These are phyloP conservation scores for Nephrotoma appendiculata DNA, from an alignment of 2,888 invertebrate species.

Conservation along the genomic window DNA sequence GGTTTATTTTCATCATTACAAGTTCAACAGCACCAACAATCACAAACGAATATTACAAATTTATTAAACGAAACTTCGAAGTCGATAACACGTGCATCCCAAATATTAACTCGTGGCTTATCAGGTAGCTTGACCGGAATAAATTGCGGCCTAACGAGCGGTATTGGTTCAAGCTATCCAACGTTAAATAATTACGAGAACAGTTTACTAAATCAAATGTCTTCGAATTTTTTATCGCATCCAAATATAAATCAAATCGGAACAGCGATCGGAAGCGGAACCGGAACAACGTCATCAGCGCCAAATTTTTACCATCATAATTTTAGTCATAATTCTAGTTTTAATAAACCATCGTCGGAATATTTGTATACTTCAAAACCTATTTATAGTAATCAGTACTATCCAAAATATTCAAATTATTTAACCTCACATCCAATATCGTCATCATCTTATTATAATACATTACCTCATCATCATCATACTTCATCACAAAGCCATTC, in stretches of 20 bases:
- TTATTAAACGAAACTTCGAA: conserved; percentile 32
- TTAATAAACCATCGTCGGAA: conserved; percentile 1
- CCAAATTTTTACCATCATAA: conserved; percentile 12
- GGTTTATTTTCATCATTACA: neutral
- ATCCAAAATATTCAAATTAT: neutral
- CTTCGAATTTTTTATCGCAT: conserved; percentile 31
- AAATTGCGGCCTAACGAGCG: conserved; percentile 14
- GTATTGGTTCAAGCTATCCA: conserved; percentile 29
- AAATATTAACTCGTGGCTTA: conserved; percentile 28
- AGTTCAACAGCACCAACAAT: conserved; percentile 20
- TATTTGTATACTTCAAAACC: conserved; percentile 6
- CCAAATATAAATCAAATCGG: conserved; percentile 29
- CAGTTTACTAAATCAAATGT: conserved; percentile 30
- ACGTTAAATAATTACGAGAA: conserved; percentile 22
- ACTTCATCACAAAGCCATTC: neutral
- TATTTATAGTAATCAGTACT: conserved; percentile 4
- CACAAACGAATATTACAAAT: conserved; percentile 25
- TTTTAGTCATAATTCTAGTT: conserved; percentile 4
- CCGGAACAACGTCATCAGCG: conserved; percentile 16
- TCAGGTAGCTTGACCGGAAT: conserved; percentile 17
- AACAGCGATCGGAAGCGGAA: conserved; percentile 14
- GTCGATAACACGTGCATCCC: conserved; percentile 32
- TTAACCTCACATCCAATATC: neutral
- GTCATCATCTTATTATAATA: conserved; percentile 10
- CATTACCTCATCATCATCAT: conserved; percentile 15